Evolutionary conservation across 1,140 invertebrate species (phyloP).

Genomic region (Aleiodes sp.): DNA sequence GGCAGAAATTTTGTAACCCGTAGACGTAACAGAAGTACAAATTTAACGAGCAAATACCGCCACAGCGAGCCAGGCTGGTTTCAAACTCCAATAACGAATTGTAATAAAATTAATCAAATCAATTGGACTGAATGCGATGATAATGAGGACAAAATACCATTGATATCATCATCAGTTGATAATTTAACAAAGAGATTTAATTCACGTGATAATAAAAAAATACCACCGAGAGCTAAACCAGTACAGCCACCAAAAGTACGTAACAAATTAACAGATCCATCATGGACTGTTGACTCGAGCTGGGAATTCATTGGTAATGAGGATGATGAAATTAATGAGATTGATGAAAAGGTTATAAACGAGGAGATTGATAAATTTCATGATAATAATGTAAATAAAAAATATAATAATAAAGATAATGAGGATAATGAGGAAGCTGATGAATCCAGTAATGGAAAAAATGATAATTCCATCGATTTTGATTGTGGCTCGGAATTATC

Average conservation of each 20-base stretch:
- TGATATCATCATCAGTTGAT: conserved; percentile 76
- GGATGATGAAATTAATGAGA: conserved; percentile 49
- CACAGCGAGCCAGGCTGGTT: conserved; percentile 74
- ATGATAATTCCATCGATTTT: conserved; percentile 65
- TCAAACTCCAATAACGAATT: conserved; percentile 57
- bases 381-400: conserved; percentile 52
- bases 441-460: conserved; percentile 37
- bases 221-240: conserved; percentile 72
- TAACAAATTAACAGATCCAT: conserved; percentile 72
- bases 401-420: conserved; percentile 29
- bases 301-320: conserved; percentile 85
- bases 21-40: conserved; percentile 52
- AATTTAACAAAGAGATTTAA: conserved; percentile 68
- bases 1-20: conserved; percentile 58
- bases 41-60: conserved; percentile 63
- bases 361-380: conserved; percentile 39
- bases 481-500: conserved; percentile 65
- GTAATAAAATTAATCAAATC: conserved; percentile 67
- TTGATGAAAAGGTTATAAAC: conserved; percentile 47
- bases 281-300: conserved; percentile 85
- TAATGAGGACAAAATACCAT: conserved; percentile 59
- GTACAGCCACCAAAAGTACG: conserved; percentile 76
- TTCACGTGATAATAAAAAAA: conserved; percentile 61
- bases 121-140: conserved; percentile 69
- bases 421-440: conserved; percentile 32